Evolutionary conservation across 2,113 vertebrate species (phyloP), one percentile per base, ranked within the genome.

Genomic region (Agapornis roseicollis): DNA sequence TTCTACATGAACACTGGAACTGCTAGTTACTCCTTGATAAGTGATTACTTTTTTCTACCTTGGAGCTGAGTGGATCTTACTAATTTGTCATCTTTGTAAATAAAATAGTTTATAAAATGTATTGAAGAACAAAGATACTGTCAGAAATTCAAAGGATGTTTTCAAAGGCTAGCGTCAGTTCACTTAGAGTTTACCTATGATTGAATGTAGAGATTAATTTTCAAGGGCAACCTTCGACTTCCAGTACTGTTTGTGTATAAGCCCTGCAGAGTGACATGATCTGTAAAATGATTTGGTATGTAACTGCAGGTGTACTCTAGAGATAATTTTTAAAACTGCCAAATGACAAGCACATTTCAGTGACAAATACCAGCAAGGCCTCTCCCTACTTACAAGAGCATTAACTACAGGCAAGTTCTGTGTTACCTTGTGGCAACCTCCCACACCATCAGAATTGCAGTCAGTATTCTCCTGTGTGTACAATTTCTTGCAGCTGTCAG

Each of bases 131-230:
- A 60, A 87, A 63, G 85, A 74, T 89, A 41, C n/a, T n/a, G 53
- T 74, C 88, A 96, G 78, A 80, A 95, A 87, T 78, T 66, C 56
- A 24, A 85, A 85, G 23, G 85, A 72, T 58, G 46, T 74, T 94
- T 81, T 78, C 41, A 81, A 73, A 84, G 89, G 50, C 37, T 50
- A n/a, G 12, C 28, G 46, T 39, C 60, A 49, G 47, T 53, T 94
- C 73, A 80, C 41, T 91, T 44, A 18, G 42, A 72, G 64, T 89
- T 95, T 77, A 83, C 22, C 29, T 47, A 2, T 44, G 49, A 66
- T 2, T 39, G 65, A 84, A 55, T 25, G 46, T 7, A 73, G 52
- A 87, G 49, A 84, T 81, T 61, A n/a, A 66, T 63, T 94, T 84
- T 89, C 73, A 52, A 58, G 87, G 52, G 35, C 41, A 84, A n/a